These are phyloP conservation scores for Seriola dumerili DNA, from an alignment of 2,113 vertebrate species.

Conservation along the genomic window DNA sequence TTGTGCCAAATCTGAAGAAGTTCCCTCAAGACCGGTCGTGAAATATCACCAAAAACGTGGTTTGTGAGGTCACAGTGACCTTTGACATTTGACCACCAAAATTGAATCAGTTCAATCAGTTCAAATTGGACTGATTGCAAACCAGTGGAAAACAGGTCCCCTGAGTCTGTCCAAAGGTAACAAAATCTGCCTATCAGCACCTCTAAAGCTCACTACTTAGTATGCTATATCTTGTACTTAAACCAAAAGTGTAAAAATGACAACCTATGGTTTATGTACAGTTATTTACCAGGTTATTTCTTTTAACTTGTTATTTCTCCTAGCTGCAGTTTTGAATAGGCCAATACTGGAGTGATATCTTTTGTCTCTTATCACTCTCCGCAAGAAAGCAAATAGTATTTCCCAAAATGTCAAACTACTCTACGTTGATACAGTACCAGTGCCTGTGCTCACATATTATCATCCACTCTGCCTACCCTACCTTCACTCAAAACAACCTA, in stretches of 20 bases:
- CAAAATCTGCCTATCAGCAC: no score
- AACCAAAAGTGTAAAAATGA: background rate
- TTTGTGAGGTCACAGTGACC: no score
- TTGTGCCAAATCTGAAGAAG: no score
- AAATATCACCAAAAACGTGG: no score
- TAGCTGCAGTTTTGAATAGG: background rate
- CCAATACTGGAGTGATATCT: background rate
- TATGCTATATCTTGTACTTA: no score
- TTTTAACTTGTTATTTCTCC: background rate
- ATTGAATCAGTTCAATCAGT: no score
- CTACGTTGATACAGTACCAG: background rate
- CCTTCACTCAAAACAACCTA: slow-evolving; percentile 18
- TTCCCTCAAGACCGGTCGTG: no score
- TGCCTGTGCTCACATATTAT: background rate
- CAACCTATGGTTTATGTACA: background rate
- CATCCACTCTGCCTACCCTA: background rate
- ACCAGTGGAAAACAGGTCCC: no score
- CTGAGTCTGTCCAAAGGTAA: no score
- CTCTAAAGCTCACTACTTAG: no score
- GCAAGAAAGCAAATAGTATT: background rate
- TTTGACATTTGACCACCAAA: no score
- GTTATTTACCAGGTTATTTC: background rate
- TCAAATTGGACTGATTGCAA: no score
- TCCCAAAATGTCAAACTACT: background rate
- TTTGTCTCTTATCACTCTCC: background rate